Evolutionary conservation across 2,113 vertebrate species (phyloP).

Genomic region (Centropus unirufus): DNA sequence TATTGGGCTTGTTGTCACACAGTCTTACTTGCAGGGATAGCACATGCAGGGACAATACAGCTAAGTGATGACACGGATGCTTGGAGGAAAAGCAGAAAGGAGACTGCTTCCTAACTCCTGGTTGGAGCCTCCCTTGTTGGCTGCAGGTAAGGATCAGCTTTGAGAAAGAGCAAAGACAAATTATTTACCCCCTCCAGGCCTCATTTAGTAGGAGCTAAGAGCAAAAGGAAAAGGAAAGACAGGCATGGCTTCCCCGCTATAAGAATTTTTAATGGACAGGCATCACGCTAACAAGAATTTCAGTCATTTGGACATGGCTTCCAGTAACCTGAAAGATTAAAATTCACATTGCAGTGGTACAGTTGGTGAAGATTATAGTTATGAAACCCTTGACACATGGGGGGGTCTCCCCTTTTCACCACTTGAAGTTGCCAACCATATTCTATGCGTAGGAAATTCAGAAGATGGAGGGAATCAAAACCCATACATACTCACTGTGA

Average conservation of each 20-base stretch:
- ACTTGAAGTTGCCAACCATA: not conserved
- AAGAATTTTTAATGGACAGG: not conserved
- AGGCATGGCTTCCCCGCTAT: not conserved
- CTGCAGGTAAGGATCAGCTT: not conserved
- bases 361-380: not conserved
- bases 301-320: not conserved
- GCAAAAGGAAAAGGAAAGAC: not conserved
- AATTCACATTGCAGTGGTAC: not conserved
- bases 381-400: not conserved
- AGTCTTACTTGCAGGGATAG: not conserved
- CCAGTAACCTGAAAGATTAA: not conserved
- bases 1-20: not conserved
- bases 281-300: not conserved
- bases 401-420: not conserved
- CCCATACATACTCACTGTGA: not conserved
- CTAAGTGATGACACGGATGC: not conserved
- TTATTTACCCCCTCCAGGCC: not conserved
- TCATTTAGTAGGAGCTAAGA: not conserved
- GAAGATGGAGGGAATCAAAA: not conserved
- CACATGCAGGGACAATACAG: not conserved
- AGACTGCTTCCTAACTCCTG: not conserved
- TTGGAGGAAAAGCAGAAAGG: not conserved
- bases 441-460: not conserved
- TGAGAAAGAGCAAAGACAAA: not conserved
- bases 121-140: not conserved